Evolutionary conservation across 2,113 vertebrate genomes (phyloP), one percentile per base, ranked within the genome.

Genomic region (Macaca mulatta): DNA sequence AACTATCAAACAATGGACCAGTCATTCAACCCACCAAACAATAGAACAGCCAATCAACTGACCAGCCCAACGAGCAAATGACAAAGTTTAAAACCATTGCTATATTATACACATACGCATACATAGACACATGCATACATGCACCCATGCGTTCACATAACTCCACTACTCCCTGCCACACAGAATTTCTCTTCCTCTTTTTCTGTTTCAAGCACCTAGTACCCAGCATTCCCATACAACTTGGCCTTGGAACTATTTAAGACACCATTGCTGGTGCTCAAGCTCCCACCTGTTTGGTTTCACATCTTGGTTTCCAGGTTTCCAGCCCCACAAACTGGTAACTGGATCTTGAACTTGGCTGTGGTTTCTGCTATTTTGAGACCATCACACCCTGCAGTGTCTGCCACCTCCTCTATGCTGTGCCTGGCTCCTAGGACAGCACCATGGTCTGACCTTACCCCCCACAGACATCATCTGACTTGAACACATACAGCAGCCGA

Each of bases 381-480:
- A 8, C 20, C 48, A 32, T 8, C 17, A 3, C 2, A 11, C 11
- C n/a, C 45, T 43, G n/a, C 38, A 0, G 0, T 11, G 4, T 6
- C 57, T 12, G n/a, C 17, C 0, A 2, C 61, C 55, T 69, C 17
- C 23, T 78, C n/a, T 17, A 18, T 32, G 27, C 0, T 32, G 43
- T 32, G 20, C 32, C n/a, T 14, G 18, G 35, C 32, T 57, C 93
- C 18, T 3, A 18, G 27, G 32, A 32, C 40, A 7, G 27, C 1
- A 2, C 45, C 32, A 2, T 17, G 1, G 9, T 40, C 8, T 74
- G 22, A 8, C 6, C 74, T 93, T 16, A 10, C 0, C 1, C 2
- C 50, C 38, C 4, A 35, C 25, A 5, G 22, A 5, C 0, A 8
- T 30, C n/a, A 23, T 32, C n/a, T 55, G 59, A 69, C 48, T 61